Evolutionary conservation across 2,113 vertebrate genomes (phyloP).

Genomic region (Hemiscyllium ocellatum): DNA sequence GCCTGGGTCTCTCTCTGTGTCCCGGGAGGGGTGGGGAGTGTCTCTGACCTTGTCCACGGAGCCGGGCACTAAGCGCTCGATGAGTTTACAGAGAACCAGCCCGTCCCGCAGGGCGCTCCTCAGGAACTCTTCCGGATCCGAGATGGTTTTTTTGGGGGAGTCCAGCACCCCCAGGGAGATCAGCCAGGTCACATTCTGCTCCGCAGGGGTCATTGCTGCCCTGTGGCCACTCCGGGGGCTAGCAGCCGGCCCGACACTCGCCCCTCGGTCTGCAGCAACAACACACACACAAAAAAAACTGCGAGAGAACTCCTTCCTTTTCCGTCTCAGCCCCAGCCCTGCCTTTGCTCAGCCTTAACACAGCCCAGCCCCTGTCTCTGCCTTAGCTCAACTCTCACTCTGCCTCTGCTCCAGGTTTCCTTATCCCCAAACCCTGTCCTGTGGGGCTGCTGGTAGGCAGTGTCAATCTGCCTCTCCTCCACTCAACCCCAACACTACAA

Average conservation of each 20-base stretch:
- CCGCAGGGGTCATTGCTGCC: slow-evolving; percentile 83
- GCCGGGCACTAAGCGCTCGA: slow-evolving; percentile 76
- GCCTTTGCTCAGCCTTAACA: neutral
- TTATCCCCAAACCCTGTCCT: no score
- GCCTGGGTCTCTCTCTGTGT: no score
- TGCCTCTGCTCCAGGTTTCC: no score
- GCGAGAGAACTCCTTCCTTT: slow-evolving; percentile 57
- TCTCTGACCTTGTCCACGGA: slow-evolving; percentile 75
- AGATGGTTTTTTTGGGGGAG: slow-evolving; percentile 89
- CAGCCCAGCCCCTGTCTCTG: neutral
- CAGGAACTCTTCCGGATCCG: slow-evolving; percentile 83
- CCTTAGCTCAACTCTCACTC: no score
- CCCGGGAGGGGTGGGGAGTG: neutral
- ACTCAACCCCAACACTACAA: no score
- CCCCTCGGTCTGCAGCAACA: slow-evolving; percentile 74
- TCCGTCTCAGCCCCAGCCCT: neutral
- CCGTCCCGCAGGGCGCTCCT: slow-evolving; percentile 84
- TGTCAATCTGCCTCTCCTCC: no score
- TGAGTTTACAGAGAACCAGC: slow-evolving; percentile 82
- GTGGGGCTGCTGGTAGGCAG: no score
- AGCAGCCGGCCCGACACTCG: slow-evolving; percentile 47
- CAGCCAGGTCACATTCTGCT: slow-evolving; percentile 89
- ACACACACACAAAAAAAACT: slow-evolving; percentile 8
- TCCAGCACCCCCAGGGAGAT: slow-evolving; percentile 89
- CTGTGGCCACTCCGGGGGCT: neutral